Conservation (phyloP, 2,113 vertebrate genomes). For the Poicephalus meyeri region DNA sequence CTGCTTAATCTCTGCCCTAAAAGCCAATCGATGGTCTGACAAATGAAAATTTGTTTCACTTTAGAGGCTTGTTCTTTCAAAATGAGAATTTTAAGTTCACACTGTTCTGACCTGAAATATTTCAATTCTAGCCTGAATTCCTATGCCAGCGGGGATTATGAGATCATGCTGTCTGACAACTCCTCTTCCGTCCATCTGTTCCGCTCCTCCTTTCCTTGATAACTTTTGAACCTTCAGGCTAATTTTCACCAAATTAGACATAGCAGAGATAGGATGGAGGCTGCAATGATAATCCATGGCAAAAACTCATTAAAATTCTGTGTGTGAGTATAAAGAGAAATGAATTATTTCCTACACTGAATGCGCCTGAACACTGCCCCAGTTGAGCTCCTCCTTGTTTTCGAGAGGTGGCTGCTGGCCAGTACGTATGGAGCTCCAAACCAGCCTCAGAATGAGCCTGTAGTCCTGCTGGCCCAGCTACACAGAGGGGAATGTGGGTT, state of each 20-base stretch:
- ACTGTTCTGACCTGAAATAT: slow-evolving; percentile 49
- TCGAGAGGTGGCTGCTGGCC: background rate
- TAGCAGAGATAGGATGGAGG: background rate
- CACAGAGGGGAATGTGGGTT: background rate
- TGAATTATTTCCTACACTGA: background rate
- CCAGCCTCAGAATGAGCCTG: background rate
- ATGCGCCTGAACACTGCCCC: background rate
- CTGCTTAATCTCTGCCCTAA: background rate
- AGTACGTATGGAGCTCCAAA: background rate
- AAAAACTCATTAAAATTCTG: background rate
- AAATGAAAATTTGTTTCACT: slow-evolving; percentile 14
- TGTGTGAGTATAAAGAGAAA: background rate
- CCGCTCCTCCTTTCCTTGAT: slow-evolving; percentile 28
- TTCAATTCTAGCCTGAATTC: slow-evolving; percentile 47
- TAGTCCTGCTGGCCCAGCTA: background rate
- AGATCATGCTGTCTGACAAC: slow-evolving; percentile 56
- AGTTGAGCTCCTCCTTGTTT: background rate
- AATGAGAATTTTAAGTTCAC: slow-evolving; percentile 27
- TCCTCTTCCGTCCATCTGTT: slow-evolving; percentile 51
- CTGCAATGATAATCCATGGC: background rate
- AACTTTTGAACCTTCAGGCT: slow-evolving; percentile 47
- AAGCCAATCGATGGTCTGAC: background rate
- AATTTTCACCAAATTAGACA: slow-evolving; percentile 24
- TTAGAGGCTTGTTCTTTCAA: slow-evolving; percentile 22
- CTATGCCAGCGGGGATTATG: slow-evolving; percentile 31